These are phyloP conservation scores for Spialia ferax DNA, from an alignment of 2,888 invertebrate genomes.

Conservation along the genomic window DNA sequence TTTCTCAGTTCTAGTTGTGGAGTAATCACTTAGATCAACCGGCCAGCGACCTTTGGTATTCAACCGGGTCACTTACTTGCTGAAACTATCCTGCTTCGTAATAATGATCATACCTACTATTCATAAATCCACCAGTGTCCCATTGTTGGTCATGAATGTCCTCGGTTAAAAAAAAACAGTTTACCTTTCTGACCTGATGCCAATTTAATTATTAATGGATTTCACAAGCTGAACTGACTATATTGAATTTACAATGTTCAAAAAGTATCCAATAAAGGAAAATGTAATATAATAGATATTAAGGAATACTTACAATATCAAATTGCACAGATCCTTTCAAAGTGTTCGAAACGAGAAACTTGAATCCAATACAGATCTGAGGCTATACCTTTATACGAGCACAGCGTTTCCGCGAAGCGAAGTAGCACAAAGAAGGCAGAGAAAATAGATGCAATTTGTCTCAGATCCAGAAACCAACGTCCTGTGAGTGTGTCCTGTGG, in stretches of 20 bases:
- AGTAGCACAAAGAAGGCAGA: constrained; percentile 45
- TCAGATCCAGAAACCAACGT: constrained; percentile 6
- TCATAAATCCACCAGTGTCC: background rate
- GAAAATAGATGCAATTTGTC: constrained; percentile 56
- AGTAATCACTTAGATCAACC: constrained; percentile 35
- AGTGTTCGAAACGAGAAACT: constrained; percentile 7
- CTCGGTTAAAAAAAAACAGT: too few species aligned
- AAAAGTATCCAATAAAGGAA: too few species aligned
- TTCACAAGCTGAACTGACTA: too few species aligned
- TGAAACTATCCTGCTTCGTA: background rate
- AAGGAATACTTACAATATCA: constrained; percentile 6
- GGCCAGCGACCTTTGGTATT: background rate
- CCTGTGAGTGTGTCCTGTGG: background rate
- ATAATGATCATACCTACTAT: background rate
- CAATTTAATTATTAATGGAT: too few species aligned
- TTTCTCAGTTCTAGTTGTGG: constrained; percentile 38
- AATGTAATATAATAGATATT: background rate
- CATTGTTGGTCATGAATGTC: background rate
- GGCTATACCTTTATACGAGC: constrained; percentile 30
- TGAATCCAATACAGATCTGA: constrained; percentile 25
- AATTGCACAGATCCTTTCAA: constrained; percentile 19
- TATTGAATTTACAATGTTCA: too few species aligned
- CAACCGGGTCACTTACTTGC: background rate
- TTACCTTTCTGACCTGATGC: too few species aligned
- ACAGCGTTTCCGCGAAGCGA: constrained; percentile 38